These are phyloP conservation scores for Neopelma chrysocephalum DNA, from an alignment of 2,797 vertebrate genomes.

Conservation along the genomic window DNA sequence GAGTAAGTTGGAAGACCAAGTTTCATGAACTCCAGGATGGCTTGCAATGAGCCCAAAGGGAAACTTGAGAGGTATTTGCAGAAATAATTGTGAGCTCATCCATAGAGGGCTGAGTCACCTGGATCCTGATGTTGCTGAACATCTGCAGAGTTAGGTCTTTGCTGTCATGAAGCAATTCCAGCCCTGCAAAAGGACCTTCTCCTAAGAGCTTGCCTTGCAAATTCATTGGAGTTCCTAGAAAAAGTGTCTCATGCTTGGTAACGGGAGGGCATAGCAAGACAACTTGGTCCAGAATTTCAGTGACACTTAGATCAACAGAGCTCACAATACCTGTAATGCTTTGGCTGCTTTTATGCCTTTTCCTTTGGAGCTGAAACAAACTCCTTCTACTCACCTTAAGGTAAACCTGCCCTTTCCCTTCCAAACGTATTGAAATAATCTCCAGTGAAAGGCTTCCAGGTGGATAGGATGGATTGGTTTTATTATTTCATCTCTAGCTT, in stretches of 20 bases:
- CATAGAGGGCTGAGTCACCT: neutral
- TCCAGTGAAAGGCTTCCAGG: neutral
- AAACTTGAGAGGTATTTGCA: conserved; percentile 27
- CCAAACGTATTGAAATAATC: neutral
- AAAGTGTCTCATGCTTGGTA: neutral
- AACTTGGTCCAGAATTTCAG: neutral
- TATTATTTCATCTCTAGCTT: neutral
- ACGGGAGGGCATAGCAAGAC: neutral
- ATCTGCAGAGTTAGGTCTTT: neutral
- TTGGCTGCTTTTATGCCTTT: neutral
- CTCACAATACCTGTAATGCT: neutral
- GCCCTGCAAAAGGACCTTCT: neutral
- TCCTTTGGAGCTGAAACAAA: neutral
- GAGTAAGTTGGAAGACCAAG: neutral
- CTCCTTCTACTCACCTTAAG: neutral
- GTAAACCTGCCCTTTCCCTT: neutral
- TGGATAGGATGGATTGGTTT: neutral
- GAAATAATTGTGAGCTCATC: conserved; percentile 7
- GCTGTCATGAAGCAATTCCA: neutral
- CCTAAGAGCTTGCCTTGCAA: neutral
- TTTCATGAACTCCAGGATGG: neutral
- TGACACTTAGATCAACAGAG: neutral
- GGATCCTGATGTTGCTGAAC: neutral
- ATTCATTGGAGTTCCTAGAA: neutral
- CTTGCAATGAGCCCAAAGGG: neutral